These are phyloP conservation scores for Cosmopolites sordidus DNA, from an alignment of 2,888 invertebrate species.

Conservation along the genomic window DNA sequence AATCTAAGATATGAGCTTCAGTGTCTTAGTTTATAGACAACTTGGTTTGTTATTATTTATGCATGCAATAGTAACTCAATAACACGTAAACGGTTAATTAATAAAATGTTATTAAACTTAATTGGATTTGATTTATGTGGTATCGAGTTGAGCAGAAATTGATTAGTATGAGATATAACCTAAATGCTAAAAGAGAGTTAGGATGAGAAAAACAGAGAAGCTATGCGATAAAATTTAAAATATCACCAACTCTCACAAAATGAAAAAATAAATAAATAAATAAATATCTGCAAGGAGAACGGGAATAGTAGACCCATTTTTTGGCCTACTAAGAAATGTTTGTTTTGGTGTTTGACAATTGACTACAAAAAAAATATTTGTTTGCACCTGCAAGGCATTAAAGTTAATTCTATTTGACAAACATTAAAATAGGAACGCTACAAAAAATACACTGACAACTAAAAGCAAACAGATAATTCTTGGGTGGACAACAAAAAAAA, in stretches of 20 bases:
- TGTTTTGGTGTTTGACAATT: slow-evolving; percentile 26
- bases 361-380: slow-evolving; percentile 30
- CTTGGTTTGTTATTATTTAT: slow-evolving; percentile 5
- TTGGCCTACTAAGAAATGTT: slow-evolving; percentile 37
- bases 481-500: slow-evolving; percentile 31
- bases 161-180: background rate
- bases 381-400: slow-evolving; percentile 40
- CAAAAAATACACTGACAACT: slow-evolving; percentile 45
- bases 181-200: slow-evolving; percentile 22
- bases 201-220: slow-evolving; percentile 14
- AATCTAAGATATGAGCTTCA: slow-evolving; percentile 12
- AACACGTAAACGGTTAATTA: background rate
- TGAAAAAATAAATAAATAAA: slow-evolving; percentile 28
- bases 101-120: no score
- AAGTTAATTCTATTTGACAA: slow-evolving; percentile 35
- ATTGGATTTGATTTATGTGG: no score
- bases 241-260: slow-evolving; percentile 47
- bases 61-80: slow-evolving; percentile 13
- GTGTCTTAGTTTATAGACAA: slow-evolving; percentile 9
- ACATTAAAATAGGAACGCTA: slow-evolving; percentile 40
- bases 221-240: slow-evolving; percentile 38
- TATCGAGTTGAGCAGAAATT: background rate
- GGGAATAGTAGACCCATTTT: slow-evolving; percentile 44
- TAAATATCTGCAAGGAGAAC: slow-evolving; percentile 39
- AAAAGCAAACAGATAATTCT: slow-evolving; percentile 38